Evolutionary conservation across 2,113 vertebrate genomes (phyloP), one percentile per base, ranked within the genome.

Genomic region (Ptilorrhoa leucosticta): DNA sequence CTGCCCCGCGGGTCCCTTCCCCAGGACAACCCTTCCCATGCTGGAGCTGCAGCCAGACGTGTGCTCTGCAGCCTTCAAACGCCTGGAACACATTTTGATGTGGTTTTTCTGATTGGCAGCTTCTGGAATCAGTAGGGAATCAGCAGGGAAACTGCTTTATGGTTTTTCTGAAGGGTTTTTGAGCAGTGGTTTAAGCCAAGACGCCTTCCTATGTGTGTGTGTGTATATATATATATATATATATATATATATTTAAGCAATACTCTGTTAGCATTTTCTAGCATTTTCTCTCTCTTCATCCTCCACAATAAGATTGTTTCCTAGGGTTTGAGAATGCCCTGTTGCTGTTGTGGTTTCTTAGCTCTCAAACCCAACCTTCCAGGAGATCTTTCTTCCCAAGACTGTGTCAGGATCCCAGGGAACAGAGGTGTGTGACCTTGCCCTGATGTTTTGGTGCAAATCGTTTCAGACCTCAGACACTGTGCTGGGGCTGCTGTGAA

Each of bases 191-290:
- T 87, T 61, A 48, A 83, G 28, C 58, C 53, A 60, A 83, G 73
- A 69, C 13, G 28, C 77, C 51, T 78, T 40, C 66, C 79, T 57
- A 0, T 72, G 1, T 87, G 4, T 60, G 4, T 82, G 2, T 57
- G 3, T 53, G 0, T 61, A 0, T 40, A 0, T 31, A 13, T 33
- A 6, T 53, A 6, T 47, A 3, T 64, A 6, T 56, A 23, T 48
- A 31, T 66, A 17, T 60, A 27, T 39, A 39, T 65, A 33, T 63
- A 47, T 86, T 22, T 48, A 56, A 81, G 76, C 37, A 61, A 26
- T 19, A 33, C 20, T 6, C 35, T 76, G 47, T 60, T 83, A 42
- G 21, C 79, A 76, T 90, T 69, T 90, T 83, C 87, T 64, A 75
- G 47, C 19, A 3, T 75, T 85, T 93, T 48, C 61, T 75, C 13